phyloP scores from a whole-genome alignment of 2,797 vertebrate species.

The Urosaurus nigricauda region DNA sequence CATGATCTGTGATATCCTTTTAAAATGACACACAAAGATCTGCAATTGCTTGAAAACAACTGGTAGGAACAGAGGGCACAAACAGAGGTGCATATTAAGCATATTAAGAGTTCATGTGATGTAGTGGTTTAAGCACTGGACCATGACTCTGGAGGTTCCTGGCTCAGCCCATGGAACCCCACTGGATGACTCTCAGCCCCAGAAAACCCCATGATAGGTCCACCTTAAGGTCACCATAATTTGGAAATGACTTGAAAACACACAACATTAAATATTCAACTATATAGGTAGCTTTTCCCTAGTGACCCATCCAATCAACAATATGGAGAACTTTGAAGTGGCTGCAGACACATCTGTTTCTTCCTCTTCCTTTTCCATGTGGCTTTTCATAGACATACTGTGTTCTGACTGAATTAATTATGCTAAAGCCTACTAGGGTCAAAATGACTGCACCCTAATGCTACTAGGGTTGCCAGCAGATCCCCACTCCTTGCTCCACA shows the following conservation, averaged over 20 bases:
- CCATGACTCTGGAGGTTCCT: too few relatives aligned
- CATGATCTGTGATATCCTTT: neutral
- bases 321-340: neutral
- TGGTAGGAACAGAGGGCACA: neutral
- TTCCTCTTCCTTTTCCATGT: neutral
- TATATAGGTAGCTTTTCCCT: neutral
- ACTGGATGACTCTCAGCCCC: too few relatives aligned
- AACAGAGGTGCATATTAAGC: neutral
- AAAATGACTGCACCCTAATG: neutral
- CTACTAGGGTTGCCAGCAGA: too few relatives aligned
- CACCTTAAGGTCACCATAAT: too few relatives aligned
- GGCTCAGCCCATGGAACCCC: too few relatives aligned
- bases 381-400: neutral
- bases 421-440: neutral
- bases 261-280: neutral
- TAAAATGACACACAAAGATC: neutral
- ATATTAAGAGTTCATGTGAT: too few relatives aligned
- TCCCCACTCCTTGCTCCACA: too few relatives aligned
- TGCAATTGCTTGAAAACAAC: neutral
- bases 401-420: neutral
- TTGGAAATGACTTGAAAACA: too few relatives aligned
- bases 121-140: too few relatives aligned
- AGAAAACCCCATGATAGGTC: too few relatives aligned
- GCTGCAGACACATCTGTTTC: neutral
- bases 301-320: neutral